Evolutionary conservation across 1,140 invertebrate genomes (phyloP), one percentile per base, ranked within the genome.

Genomic region (Drosophila pallidifrons): DNA sequence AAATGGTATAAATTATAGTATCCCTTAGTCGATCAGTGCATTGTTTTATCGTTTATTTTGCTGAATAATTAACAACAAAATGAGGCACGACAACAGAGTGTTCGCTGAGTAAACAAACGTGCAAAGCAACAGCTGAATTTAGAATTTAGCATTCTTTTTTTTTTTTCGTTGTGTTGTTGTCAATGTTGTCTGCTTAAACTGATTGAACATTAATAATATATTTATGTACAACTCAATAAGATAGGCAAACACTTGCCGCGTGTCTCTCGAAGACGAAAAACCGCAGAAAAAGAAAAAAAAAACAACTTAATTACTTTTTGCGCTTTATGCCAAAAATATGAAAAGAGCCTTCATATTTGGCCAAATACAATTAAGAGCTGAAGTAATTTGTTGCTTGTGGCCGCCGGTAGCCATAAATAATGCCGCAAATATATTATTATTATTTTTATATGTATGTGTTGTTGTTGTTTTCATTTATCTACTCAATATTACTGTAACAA

Each of bases 221-320:
- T 28, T 25, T 59, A 54, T 72, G 32, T 66, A 71, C 60, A 63
- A 63, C 58, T 63, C 66, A 79, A 79, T 87, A 74, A 43, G 68
- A 66, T 88, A 67, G 75, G 82, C 74, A 81, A 85, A 76, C 63
- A 70, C 60, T 30, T 15, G 57, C 43, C 72, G 81, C 73, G 81
- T 79, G 81, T 86, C 69, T 58, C 58, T 47, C 60, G 30, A 25
- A 30, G 49, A 13, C 25, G 49, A 30, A 52, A 52, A 52, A 30
- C n/a, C 20, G 20, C 3, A 25, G 20, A 66, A 45, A 54, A 55
- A 52, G n/a, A n/a, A 55, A 59, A 55, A 55, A 75, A 81, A 61
- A 87, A 82, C 79, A 78, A 88, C 83, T 87, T 87, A 87, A 87
- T 87, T 88, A 87, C 75, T 81, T 74, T 75, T 66, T 75, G 61